Percentiles rank a stretch among this genome's conserved stretches.
Evolutionary conservation across 2,113 vertebrate species (phyloP).

Genomic region (Tursiops truncatus): DNA sequence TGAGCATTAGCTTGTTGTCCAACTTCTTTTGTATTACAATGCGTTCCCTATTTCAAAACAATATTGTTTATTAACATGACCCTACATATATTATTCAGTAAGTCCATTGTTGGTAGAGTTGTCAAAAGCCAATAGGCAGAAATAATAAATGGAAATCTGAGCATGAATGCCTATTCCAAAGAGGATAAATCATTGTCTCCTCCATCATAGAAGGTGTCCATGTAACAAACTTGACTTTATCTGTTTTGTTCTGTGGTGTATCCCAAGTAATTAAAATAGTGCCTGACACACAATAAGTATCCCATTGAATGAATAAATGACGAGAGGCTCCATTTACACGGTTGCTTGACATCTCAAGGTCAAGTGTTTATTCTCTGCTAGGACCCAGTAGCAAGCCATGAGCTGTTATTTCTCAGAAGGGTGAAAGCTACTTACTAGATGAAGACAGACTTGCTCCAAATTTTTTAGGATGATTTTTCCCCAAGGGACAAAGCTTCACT

Average conservation of each 20-base stretch:
- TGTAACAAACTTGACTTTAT: neutral
- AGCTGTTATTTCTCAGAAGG: neutral
- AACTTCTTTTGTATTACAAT: neutral
- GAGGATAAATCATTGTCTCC: neutral
- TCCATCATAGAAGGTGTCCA: neutral
- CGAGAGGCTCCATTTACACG: neutral
- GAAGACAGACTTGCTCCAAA: neutral
- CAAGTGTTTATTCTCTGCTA: neutral
- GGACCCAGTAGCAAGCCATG: neutral
- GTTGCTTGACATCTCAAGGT: neutral
- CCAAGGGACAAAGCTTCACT: neutral
- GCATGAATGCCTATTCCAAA: neutral
- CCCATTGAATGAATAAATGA: neutral
- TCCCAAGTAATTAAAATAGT: neutral
- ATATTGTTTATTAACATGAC: neutral
- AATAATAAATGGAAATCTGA: neutral
- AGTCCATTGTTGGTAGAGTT: neutral
- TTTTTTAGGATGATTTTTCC: neutral
- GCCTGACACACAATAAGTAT: neutral
- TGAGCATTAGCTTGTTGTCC: neutral
- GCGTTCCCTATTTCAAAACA: neutral
- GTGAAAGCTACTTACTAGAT: neutral
- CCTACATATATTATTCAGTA: neutral
- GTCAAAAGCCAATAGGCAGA: neutral
- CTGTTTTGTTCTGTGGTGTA: neutral